A percentile compares a stretch with the other conserved stretches of the same genome.
These are phyloP conservation scores for Pipistrellus pygmaeus DNA, from an alignment of 2,797 vertebrate species.

Conservation along the genomic window DNA sequence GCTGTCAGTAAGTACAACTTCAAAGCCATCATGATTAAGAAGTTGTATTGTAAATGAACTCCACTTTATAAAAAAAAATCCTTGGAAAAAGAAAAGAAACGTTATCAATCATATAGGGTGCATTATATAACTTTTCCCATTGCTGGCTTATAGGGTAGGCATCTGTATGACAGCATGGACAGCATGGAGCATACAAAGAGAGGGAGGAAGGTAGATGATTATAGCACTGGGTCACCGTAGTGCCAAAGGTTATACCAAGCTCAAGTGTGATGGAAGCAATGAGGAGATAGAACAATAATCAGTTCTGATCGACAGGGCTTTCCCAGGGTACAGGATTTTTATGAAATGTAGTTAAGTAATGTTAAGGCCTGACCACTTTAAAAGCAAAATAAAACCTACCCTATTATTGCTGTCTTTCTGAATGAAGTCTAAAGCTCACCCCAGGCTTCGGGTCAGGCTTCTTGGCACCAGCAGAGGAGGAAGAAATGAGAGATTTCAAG, in stretches of 20 bases:
- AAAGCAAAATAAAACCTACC: background rate
- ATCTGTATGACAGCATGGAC: background rate
- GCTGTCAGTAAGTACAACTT: conserved; percentile 57
- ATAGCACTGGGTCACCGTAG: background rate
- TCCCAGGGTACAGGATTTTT: conserved; percentile 31
- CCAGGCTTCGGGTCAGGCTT: background rate
- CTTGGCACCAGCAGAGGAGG: background rate
- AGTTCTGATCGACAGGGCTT: background rate
- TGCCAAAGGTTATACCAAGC: background rate
- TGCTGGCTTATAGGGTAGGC: background rate
- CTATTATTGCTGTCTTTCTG: background rate
- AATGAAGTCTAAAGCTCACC: background rate
- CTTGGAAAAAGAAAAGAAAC: conserved; percentile 59
- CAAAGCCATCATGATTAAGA: conserved; percentile 51
- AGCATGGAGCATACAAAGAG: background rate
- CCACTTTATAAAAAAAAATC: conserved; percentile 45
- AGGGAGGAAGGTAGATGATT: background rate
- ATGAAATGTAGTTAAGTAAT: background rate
- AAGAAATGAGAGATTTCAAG: background rate
- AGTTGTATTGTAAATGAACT: conserved; percentile 52
- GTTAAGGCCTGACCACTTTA: background rate
- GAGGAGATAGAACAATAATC: background rate
- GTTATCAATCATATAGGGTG: background rate
- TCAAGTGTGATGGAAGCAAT: background rate
- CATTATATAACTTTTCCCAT: background rate